A percentile compares a stretch with the other conserved stretches of the same genome.
phyloP scores from a whole-genome alignment of 2,888 invertebrate species.

The Rhamnusium bicolor region DNA sequence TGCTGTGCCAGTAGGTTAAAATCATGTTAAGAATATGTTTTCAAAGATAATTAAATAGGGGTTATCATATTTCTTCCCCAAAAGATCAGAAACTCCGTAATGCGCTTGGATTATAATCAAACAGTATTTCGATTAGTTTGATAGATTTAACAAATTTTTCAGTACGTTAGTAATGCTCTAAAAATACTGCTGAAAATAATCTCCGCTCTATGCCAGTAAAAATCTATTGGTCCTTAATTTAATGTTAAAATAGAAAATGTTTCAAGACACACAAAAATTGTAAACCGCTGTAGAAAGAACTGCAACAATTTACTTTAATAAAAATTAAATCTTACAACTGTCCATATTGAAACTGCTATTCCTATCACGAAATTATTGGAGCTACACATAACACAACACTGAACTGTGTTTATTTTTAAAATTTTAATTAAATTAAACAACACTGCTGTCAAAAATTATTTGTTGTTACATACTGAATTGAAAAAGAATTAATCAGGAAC shows the following conservation, averaged over 20 bases:
- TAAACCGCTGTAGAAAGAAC: not conserved
- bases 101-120: too few species aligned
- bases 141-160: too few species aligned
- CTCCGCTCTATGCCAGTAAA: not conserved
- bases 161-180: too few species aligned
- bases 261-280: not conserved
- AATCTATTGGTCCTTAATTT: too few species aligned
- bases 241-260: not conserved
- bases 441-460: constrained; percentile 21
- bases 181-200: too few species aligned
- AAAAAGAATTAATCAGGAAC: constrained; percentile 17
- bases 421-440: not conserved
- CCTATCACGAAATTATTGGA: constrained; percentile 32
- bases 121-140: too few species aligned
- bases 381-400: constrained; percentile 42
- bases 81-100: too few species aligned
- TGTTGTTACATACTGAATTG: constrained; percentile 11
- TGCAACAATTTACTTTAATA: not conserved
- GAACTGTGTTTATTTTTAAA: not conserved
- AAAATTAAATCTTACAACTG: constrained; percentile 60
- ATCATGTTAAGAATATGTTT: too few species aligned
- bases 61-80: too few species aligned
- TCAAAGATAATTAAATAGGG: too few species aligned
- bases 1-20: too few species aligned
- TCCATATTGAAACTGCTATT: constrained; percentile 54